Conservation (phyloP, 2,888 invertebrate species). For the Imbricaverruca yamaguchii region DNA sequence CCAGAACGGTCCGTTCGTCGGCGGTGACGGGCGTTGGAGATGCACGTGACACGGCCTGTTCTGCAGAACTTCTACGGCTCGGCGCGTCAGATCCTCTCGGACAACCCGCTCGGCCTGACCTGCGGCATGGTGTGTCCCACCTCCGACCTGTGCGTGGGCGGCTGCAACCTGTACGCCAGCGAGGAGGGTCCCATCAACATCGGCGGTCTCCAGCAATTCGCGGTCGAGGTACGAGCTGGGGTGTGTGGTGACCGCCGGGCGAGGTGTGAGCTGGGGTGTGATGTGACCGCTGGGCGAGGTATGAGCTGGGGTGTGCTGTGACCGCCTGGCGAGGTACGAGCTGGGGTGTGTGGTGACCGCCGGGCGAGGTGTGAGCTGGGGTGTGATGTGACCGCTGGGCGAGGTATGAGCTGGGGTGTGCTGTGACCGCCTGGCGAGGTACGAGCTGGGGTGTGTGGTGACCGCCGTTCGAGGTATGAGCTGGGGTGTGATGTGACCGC, state of each 20-base stretch:
- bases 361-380: no score
- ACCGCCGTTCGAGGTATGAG: no score
- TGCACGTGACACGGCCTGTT: no score
- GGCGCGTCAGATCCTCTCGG: slow-evolving; percentile 76
- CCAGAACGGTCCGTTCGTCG: no score
- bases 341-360: no score
- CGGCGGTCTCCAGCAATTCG: slow-evolving; percentile 95
- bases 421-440: no score
- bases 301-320: no score
- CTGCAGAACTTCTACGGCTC: slow-evolving; percentile 93
- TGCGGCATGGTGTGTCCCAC: slow-evolving; percentile 99
- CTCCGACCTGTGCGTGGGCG: slow-evolving; percentile 95
- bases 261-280: slow-evolving; percentile 73
- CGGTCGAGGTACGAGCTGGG: slow-evolving; percentile 67
- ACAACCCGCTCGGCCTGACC: slow-evolving; percentile 90
- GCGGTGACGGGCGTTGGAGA: no score
- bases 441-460: no score
- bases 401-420: no score
- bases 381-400: slow-evolving; percentile 49
- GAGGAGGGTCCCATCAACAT: slow-evolving; percentile 99
- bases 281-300: slow-evolving; percentile 39
- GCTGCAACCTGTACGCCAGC: slow-evolving; percentile 89
- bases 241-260: slow-evolving; percentile 90
- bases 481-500: slow-evolving; percentile 49
- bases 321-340: no score